A percentile compares a stretch with the other conserved stretches of the same genome.
Conservation (phyloP, 2,888 invertebrate genomes). For the Timema cristinae region DNA sequence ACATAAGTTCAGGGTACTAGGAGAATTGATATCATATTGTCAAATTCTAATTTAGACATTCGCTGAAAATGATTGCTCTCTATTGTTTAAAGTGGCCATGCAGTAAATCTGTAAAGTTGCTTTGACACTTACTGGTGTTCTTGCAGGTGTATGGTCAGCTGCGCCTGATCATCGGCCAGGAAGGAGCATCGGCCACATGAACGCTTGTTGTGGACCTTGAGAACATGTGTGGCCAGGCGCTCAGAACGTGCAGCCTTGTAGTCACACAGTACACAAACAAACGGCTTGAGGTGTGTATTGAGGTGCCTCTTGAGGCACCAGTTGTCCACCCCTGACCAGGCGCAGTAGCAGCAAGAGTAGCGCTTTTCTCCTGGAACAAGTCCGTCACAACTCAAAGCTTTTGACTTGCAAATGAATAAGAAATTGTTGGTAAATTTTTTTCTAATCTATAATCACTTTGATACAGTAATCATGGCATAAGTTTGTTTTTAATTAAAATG, state of each 20-base stretch:
- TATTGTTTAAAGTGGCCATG: slow-evolving; percentile 26
- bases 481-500: too few species aligned
- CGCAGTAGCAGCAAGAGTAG: slow-evolving; percentile 84
- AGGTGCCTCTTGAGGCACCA: slow-evolving; percentile 91
- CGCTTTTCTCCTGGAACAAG: slow-evolving; percentile 54
- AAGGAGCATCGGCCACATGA: slow-evolving; percentile 86
- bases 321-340: slow-evolving; percentile 90
- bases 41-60: too few species aligned
- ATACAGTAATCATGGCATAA: too few species aligned
- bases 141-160: slow-evolving; percentile 67
- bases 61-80: too few species aligned
- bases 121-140: slow-evolving; percentile 45
- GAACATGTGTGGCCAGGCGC: slow-evolving; percentile 81
- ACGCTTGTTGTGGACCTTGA: slow-evolving; percentile 88
- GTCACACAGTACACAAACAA: slow-evolving; percentile 84
- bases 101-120: slow-evolving; percentile 22
- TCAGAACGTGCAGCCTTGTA: slow-evolving; percentile 92
- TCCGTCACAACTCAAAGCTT: slow-evolving; percentile 43
- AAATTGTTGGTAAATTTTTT: too few species aligned
- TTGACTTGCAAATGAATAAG: too few species aligned
- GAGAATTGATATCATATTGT: too few species aligned
- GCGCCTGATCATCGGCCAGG: slow-evolving; percentile 77
- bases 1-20: too few species aligned
- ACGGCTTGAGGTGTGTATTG: slow-evolving; percentile 90
- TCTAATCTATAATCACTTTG: too few species aligned